A percentile compares a stretch with the other conserved stretches of the same genome.
phyloP scores from a whole-genome alignment of 2,113 vertebrate genomes.

The Triplophysa rosa region DNA sequence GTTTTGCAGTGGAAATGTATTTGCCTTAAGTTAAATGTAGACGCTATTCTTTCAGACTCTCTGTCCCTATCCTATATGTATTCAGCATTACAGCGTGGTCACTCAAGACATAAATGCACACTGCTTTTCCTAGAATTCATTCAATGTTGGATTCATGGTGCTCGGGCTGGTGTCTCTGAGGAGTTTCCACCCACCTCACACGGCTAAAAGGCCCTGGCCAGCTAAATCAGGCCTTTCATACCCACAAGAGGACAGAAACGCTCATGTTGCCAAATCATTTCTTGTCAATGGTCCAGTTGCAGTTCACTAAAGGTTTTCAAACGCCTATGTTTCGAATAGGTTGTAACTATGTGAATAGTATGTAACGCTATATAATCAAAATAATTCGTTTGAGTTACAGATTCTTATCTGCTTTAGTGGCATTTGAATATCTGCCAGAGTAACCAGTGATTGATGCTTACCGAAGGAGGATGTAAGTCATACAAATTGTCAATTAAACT shows the following conservation, averaged over 20 bases:
- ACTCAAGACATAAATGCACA: conserved; percentile 16
- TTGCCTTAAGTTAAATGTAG: neutral
- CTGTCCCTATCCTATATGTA: neutral
- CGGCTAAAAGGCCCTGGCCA: conserved; percentile 55
- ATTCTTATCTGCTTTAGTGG: conserved; percentile 8
- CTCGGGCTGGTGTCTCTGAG: conserved; percentile 51
- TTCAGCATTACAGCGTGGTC: conserved; percentile 21
- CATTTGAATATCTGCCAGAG: conserved; percentile 16
- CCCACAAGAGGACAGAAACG: conserved; percentile 67
- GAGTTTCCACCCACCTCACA: conserved; percentile 67
- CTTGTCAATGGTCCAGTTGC: conserved; percentile 51
- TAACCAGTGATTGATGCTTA: conserved; percentile 16
- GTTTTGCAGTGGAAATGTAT: neutral
- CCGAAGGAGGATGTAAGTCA: neutral
- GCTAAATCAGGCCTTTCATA: conserved; percentile 73
- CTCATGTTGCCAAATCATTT: conserved; percentile 63
- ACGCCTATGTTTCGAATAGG: conserved; percentile 47
- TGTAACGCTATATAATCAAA: conserved; percentile 46
- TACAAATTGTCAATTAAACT: neutral
- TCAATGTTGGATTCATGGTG: conserved; percentile 76
- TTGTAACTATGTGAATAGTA: conserved; percentile 56
- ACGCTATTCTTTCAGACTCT: neutral
- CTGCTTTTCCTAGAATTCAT: conserved; percentile 63
- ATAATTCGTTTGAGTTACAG: neutral
- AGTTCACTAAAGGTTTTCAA: conserved; percentile 41